Percentiles rank a stretch among this genome's conserved stretches.
Conservation (phyloP, 2,797 vertebrate genomes). For the Phalloptychus januarius region DNA sequence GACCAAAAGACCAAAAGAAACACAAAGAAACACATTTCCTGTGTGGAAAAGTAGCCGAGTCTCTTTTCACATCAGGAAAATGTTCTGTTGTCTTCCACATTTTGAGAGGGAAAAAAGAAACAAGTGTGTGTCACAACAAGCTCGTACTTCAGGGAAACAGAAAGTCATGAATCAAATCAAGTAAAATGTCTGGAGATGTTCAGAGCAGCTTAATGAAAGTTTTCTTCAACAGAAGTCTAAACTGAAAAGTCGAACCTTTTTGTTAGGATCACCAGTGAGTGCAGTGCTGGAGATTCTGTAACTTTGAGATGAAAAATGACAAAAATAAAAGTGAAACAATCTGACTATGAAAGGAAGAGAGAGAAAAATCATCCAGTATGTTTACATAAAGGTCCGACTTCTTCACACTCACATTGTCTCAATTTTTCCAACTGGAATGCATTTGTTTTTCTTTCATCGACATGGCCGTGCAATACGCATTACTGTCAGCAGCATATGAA, state of each 20-base stretch:
- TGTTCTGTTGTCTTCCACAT: neutral
- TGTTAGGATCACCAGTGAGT: neutral
- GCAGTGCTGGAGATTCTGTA: neutral
- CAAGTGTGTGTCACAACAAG: neutral
- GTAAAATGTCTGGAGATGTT: neutral
- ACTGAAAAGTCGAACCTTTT: neutral
- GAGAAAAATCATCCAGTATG: neutral
- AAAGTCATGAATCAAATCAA: neutral
- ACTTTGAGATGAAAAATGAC: neutral
- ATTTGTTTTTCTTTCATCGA: neutral
- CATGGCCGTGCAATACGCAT: neutral
- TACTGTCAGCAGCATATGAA: neutral
- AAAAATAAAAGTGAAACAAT: slow-evolving; percentile 1
- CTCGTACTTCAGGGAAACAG: neutral
- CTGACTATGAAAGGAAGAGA: neutral
- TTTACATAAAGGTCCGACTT: neutral
- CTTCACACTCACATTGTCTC: neutral
- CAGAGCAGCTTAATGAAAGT: neutral
- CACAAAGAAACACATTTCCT: neutral
- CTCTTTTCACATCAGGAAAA: neutral
- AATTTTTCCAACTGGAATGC: neutral
- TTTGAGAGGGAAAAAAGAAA: too few species aligned
- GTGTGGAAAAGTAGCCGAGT: neutral
- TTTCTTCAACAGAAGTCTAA: neutral
- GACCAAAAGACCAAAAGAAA: too few species aligned